Evolutionary conservation across 1,140 invertebrate species (phyloP), one percentile per base, ranked within the genome.

Genomic region (Plodia interpunctella): DNA sequence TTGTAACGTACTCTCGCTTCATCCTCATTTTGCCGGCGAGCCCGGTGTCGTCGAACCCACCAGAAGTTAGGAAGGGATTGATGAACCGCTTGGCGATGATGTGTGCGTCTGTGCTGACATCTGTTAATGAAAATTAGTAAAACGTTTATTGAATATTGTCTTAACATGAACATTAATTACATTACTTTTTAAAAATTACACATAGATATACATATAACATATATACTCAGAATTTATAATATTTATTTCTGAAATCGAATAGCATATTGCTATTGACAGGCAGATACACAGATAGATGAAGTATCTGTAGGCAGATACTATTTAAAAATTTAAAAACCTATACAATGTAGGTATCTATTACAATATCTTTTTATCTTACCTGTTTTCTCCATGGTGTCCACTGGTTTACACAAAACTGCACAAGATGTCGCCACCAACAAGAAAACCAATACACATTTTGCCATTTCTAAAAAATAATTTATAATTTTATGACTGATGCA

Each of bases 61-160:
- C 75, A 2, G 60, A 62, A 1, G 72, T 59, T 19, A 78, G 55
- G n/a, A 69, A 72, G 0, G 78, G 68, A 55, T 80, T 75, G 25
- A 83, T 73, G 57, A 77, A 85, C 30, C 82, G 70, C 35, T 74
- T 80, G 38, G 62, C 53, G n/a, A 82, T 38, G n/a, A 49, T 66
- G 55, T 80, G 81, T 13, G 51, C 55, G 13, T 17, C 8, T 55
- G 30, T 5, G 28, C 59, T 44, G 13, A 17, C 15, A 44, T 44
- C 38, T 44, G 15, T 15, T 15, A 6, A 5, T 35, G 8, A n/a
- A n/a, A n/a, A n/a, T n/a, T n/a, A n/a, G n/a, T n/a, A n/a, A n/a
- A n/a, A n/a, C n/a, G n/a, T n/a, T n/a, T n/a, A n/a, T n/a, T n/a
- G n/a, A n/a, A n/a, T 35, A 2, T 35, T 35, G 8, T 5, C 2